Evolutionary conservation across 1,140 invertebrate species (phyloP).

Genomic region (Bursaphelenchus mucronatus): DNA sequence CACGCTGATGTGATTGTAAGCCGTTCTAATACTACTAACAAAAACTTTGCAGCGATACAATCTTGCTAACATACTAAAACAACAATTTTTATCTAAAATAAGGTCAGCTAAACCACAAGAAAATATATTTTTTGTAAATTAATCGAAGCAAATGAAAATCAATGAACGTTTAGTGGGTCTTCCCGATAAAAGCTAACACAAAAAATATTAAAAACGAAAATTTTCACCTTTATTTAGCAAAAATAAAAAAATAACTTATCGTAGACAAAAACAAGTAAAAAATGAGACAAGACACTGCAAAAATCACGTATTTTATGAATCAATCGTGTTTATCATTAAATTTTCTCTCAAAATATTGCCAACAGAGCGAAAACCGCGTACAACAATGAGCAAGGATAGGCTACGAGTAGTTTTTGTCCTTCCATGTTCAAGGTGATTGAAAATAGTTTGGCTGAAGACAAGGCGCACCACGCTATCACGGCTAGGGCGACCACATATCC

Average conservation of each 20-base stretch:
- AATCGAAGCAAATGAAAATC: neutral
- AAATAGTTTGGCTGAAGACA: conserved; percentile 87
- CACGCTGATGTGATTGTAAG: too few species aligned
- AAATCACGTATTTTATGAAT: neutral
- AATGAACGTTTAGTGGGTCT: conserved; percentile 10
- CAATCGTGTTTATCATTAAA: neutral
- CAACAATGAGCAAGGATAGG: conserved; percentile 89
- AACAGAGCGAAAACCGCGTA: conserved; percentile 90
- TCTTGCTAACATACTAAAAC: too few species aligned
- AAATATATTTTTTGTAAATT: too few species aligned
- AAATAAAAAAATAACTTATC: neutral
- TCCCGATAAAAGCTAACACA: neutral
- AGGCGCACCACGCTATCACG: conserved; percentile 80
- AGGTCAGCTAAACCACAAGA: too few species aligned
- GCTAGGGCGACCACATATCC: conserved; percentile 72
- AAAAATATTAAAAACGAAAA: neutral
- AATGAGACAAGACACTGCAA: neutral
- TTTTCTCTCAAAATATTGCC: conserved; percentile 75
- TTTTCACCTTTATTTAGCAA: neutral
- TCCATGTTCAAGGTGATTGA: conserved; percentile 82
- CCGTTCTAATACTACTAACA: too few species aligned
- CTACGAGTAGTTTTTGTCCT: conserved; percentile 81
- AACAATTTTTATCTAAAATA: too few species aligned
- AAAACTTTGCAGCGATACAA: too few species aligned
- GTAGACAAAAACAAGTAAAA: neutral